Percentiles rank a stretch among this genome's conserved stretches.
Conservation (phyloP, 2,888 invertebrate genomes). For the Corbicula japonica region DNA sequence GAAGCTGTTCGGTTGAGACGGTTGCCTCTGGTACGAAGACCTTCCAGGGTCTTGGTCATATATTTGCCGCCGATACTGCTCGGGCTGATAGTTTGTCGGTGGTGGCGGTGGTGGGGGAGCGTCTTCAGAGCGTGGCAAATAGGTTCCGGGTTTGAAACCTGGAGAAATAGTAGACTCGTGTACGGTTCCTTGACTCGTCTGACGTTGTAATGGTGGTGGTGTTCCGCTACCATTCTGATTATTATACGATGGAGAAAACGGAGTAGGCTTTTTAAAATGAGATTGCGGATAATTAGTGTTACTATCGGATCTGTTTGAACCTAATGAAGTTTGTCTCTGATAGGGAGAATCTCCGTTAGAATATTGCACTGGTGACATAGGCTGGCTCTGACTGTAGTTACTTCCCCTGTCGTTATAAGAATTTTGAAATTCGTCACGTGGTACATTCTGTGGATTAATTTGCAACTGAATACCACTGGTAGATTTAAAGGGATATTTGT, state of each 20-base stretch:
- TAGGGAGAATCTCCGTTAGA: conserved; percentile 42
- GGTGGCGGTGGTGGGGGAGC: conserved; percentile 61
- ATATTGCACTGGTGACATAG: conserved; percentile 62
- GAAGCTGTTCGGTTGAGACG: conserved; percentile 42
- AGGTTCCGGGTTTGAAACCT: conserved; percentile 48
- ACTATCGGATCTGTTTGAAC: conserved; percentile 46
- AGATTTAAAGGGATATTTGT: conserved; percentile 62
- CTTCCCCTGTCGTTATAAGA: conserved; percentile 44
- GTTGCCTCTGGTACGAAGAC: conserved; percentile 50
- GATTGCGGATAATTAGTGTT: conserved; percentile 47
- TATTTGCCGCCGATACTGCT: conserved; percentile 43
- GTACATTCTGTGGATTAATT: conserved; percentile 50
- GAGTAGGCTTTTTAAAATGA: conserved; percentile 65
- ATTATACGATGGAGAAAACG: conserved; percentile 53
- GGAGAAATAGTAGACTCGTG: conserved; percentile 65
- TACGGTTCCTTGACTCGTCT: conserved; percentile 58
- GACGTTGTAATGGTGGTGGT: conserved; percentile 61
- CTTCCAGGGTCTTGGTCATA: conserved; percentile 37
- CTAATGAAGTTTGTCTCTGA: conserved; percentile 59
- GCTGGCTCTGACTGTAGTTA: conserved; percentile 51
- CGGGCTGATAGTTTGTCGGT: conserved; percentile 59
- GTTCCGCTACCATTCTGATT: conserved; percentile 46
- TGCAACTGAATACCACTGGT: conserved; percentile 59
- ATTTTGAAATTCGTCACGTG: conserved; percentile 26
- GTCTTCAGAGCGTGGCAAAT: conserved; percentile 45